A percentile compares a stretch with the other conserved stretches of the same genome.
Conservation (phyloP, 2,888 invertebrate genomes). For the Drosophila kambysellisi region DNA sequence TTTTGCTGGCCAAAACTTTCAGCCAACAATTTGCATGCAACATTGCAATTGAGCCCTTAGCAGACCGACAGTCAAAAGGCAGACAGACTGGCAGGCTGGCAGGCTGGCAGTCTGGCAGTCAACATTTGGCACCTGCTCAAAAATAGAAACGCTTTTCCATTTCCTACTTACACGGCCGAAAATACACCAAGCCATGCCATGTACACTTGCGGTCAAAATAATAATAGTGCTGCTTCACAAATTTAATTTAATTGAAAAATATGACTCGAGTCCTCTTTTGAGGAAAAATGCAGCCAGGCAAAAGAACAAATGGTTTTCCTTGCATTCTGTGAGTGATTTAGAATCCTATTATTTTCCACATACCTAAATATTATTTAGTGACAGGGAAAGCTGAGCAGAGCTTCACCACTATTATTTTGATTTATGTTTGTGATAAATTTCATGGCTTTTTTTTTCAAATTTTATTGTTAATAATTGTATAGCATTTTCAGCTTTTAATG, state of each 20-base stretch:
- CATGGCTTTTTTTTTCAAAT: neutral
- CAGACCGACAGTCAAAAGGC: neutral
- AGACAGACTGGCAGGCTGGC: neutral
- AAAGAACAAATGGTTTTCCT: neutral
- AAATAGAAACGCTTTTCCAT: constrained; percentile 32
- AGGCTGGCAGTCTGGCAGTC: neutral
- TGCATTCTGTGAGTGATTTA: neutral
- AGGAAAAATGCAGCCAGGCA: neutral
- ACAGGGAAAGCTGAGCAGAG: neutral
- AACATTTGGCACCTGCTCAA: constrained; percentile 34
- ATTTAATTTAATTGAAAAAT: neutral
- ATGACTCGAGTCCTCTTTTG: neutral
- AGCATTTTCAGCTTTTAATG: no score
- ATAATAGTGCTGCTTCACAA: neutral
- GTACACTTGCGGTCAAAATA: neutral
- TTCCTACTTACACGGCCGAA: constrained; percentile 3
- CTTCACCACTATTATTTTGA: neutral
- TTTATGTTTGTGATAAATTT: neutral
- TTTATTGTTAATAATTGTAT: no score
- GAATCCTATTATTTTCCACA: neutral
- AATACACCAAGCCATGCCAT: neutral
- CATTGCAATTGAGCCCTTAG: constrained; percentile 18
- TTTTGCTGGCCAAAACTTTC: neutral
- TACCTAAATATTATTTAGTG: neutral
- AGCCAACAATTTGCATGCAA: constrained; percentile 18